phyloP scores from a whole-genome alignment of 2,113 vertebrate genomes.

The Myxocyprinus asiaticus region DNA sequence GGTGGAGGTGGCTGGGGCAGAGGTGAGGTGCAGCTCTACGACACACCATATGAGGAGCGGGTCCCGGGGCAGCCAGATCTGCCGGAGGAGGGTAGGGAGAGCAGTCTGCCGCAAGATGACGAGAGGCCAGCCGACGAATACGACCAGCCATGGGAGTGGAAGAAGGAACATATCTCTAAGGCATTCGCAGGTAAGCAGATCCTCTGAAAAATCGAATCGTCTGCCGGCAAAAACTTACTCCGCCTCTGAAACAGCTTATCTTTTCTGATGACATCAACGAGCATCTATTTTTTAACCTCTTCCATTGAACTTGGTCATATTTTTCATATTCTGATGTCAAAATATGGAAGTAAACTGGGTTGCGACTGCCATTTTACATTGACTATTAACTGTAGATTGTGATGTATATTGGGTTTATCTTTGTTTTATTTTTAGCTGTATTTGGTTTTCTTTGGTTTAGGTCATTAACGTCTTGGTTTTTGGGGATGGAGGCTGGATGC shows the following conservation, averaged over 20 bases:
- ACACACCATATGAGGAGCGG: conserved; percentile 88
- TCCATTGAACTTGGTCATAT: too few species aligned
- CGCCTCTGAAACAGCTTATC: too few species aligned
- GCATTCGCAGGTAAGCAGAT: conserved; percentile 84
- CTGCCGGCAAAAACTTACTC: too few species aligned
- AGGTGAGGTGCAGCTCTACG: conserved; percentile 85
- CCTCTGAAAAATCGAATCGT: too few species aligned
- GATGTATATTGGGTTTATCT: too few species aligned
- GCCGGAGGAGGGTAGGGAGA: conserved; percentile 82
- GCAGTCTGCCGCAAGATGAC: conserved; percentile 91
- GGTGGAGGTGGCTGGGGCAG: conserved; percentile 46
- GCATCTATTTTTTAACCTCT: too few species aligned
- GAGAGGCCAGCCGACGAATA: conserved; percentile 95
- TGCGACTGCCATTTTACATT: too few species aligned
- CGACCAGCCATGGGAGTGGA: conserved; percentile 98
- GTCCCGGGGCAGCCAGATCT: conserved; percentile 74
- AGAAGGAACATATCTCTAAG: conserved; percentile 88
- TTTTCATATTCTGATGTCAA: too few species aligned
- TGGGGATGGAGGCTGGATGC: not conserved
- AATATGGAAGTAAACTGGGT: too few species aligned
- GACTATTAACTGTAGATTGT: too few species aligned
- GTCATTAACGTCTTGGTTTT: not conserved
- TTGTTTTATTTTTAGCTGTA: too few species aligned
- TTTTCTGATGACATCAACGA: too few species aligned
- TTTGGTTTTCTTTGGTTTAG: not conserved